Conservation (phyloP, 2,888 invertebrate genomes). For the Heterodera filipjevi region DNA sequence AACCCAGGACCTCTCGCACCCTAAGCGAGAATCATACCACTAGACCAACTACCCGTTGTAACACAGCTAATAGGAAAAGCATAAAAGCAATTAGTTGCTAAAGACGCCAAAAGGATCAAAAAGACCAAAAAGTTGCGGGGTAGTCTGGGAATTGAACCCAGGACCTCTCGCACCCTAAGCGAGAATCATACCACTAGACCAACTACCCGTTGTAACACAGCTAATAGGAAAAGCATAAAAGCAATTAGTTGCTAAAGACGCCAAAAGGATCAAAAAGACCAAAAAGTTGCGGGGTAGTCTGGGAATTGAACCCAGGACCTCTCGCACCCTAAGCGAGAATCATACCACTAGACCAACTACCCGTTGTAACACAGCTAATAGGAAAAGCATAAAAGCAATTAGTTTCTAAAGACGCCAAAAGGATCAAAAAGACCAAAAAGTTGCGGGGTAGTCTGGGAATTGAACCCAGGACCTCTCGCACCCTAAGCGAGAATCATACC, state of each 20-base stretch:
- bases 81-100: too few species aligned
- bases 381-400: too few species aligned
- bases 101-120: too few species aligned
- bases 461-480: slow-evolving; percentile 65
- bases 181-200: slow-evolving; percentile 67
- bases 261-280: too few species aligned
- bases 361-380: too few species aligned
- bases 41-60: slow-evolving; percentile 63
- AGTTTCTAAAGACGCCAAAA: too few species aligned
- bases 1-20: slow-evolving; percentile 66
- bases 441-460: slow-evolving; percentile 26
- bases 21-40: slow-evolving; percentile 67
- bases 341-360: slow-evolving; percentile 66
- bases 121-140: too few species aligned
- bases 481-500: slow-evolving; percentile 67
- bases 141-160: slow-evolving; percentile 45
- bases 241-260: too few species aligned
- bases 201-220: too few species aligned
- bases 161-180: slow-evolving; percentile 67
- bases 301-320: slow-evolving; percentile 60
- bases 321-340: slow-evolving; percentile 67
- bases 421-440: too few species aligned
- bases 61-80: too few species aligned
- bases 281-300: slow-evolving; percentile 24
- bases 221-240: too few species aligned